These are phyloP conservation scores for Nemotelus pantherinus DNA, from an alignment of 2,888 invertebrate genomes.

Conservation along the genomic window DNA sequence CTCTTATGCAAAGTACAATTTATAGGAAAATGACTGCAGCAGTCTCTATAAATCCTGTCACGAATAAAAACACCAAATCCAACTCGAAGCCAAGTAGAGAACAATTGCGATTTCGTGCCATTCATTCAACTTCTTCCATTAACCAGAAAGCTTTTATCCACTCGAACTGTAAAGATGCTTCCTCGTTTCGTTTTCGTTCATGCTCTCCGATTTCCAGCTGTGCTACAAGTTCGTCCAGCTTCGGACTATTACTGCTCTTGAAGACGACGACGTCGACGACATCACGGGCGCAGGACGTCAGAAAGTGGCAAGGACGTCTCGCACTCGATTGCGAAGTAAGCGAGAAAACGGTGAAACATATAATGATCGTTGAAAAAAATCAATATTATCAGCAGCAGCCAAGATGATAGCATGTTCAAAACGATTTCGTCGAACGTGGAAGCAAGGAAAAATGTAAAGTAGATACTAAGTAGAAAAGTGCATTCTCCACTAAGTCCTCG, in stretches of 20 bases:
- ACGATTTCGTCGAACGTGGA: conserved; percentile 15
- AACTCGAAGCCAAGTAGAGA: background rate
- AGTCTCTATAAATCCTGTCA: too few species aligned
- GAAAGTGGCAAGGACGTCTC: too few species aligned
- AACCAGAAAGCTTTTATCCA: conserved; percentile 41
- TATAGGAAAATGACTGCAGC: too few species aligned
- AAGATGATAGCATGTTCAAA: conserved; percentile 28
- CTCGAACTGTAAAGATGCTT: conserved; percentile 25
- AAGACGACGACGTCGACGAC: background rate
- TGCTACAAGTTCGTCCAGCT: too few species aligned
- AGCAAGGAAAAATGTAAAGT: conserved; percentile 8
- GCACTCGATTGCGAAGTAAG: background rate
- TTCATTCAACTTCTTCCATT: conserved; percentile 41
- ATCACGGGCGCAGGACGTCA: too few species aligned
- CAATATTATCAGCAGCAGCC: conserved; percentile 24
- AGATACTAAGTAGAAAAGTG: conserved; percentile 29
- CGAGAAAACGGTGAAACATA: background rate
- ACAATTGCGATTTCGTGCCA: conserved; percentile 37
- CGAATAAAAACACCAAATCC: background rate
- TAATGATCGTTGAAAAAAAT: background rate
- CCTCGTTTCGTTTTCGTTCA: conserved; percentile 2
- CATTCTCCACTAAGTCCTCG: conserved; percentile 17
- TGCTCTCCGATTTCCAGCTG: too few species aligned
- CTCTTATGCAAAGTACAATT: too few species aligned
- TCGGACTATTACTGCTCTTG: background rate